Percentiles rank a stretch among this genome's conserved stretches.
phyloP scores from a whole-genome alignment of 1,140 invertebrate genomes.

The Listronotus oregonensis region DNA sequence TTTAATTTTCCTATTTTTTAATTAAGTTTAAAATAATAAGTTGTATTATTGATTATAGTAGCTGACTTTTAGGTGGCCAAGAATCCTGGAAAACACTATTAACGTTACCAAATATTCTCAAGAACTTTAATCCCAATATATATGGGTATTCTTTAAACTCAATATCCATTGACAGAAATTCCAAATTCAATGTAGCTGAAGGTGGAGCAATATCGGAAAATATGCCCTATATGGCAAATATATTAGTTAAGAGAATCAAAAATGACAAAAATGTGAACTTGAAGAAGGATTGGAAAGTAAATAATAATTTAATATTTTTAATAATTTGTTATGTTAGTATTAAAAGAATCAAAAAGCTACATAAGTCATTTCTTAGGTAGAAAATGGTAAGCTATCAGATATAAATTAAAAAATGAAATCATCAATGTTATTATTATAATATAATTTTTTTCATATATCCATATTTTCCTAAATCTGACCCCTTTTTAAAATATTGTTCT shows the following conservation, averaged over 20 bases:
- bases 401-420: too few species aligned
- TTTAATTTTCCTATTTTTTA: too few species aligned
- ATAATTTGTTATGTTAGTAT: too few species aligned
- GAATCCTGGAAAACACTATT: conserved; percentile 52
- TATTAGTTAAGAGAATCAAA: conserved; percentile 65
- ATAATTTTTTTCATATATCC: too few species aligned
- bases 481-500: too few species aligned
- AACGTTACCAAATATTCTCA: conserved; percentile 63
- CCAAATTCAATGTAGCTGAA: conserved; percentile 69
- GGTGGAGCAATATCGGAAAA: conserved; percentile 64
- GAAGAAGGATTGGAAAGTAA: conserved; percentile 71
- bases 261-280: conserved; percentile 64
- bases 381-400: too few species aligned
- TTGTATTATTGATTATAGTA: not conserved
- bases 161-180: conserved; percentile 53
- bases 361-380: too few species aligned
- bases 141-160: conserved; percentile 64
- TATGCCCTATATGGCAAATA: conserved; percentile 66
- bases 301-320: not conserved
- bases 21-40: not conserved
- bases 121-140: conserved; percentile 68
- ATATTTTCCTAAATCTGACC: too few species aligned
- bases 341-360: too few species aligned
- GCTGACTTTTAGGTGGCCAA: conserved; percentile 61
- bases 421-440: too few species aligned